Evolutionary conservation across 2,888 invertebrate species (phyloP), one percentile per base, ranked within the genome.

Genomic region (Tanytarsus gracilentus): DNA sequence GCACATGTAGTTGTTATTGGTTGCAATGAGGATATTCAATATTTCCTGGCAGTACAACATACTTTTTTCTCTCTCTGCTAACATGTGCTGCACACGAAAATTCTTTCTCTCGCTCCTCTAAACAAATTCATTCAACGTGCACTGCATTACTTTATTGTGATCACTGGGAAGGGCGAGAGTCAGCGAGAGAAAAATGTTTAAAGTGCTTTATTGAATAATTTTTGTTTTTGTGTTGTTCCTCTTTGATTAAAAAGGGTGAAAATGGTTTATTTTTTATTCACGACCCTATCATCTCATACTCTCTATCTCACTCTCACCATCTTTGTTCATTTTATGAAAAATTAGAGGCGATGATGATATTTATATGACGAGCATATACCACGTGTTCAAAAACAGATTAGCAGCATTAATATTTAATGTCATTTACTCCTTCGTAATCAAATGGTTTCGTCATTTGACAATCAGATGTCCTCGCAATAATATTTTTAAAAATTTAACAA

Each of bases 151-250:
- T n/a, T 33, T 33, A 33, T 33, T 33, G 33, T 33, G 23, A 23
- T 44, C 44, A 44, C 18, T 21, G n/a, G 11, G 44, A 44, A 44
- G 18, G 21, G 23, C 11, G 44, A 23, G 44, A 44, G 44, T 11
- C 21, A 9, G 16, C 21, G 52, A 23, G 26, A 18, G 30, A 40
- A 27, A 49, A 26, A 14, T 53, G 14, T 14, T 29, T 33, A 23
- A 33, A 55, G 55, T 27, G 40, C 55, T 55, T 55, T 55, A 55
- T 55, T 55, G 55, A 26, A 55, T 55, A 55, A 55, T 55, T 55
- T 40, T 27, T 33, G 23, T 33, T 21, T 36, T 30, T n/a, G n/a
- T n/a, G n/a, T 4, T 14, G 36, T 36, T n/a, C 18, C 21, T 44
- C 21, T 44, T 44, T 21, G 44, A 21, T 44, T 44, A 55, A 26